phyloP scores from a whole-genome alignment of 2,797 vertebrate species.

The Sparidentex hasta region DNA sequence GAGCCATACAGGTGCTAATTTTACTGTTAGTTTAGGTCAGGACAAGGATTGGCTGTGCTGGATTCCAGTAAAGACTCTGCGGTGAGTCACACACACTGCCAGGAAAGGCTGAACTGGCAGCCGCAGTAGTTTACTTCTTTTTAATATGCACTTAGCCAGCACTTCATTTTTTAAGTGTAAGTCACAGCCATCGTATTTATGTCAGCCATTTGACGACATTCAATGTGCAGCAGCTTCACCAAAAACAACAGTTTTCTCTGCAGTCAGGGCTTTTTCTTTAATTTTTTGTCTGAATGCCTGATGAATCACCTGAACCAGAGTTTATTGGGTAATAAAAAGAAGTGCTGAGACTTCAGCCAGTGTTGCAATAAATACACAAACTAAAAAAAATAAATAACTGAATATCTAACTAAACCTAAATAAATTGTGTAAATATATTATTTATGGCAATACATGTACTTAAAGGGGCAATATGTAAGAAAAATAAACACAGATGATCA shows the following conservation, averaged over 20 bases:
- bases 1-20: slow-evolving; percentile 61
- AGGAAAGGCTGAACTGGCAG: slow-evolving; percentile 59
- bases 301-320: slow-evolving; percentile 46
- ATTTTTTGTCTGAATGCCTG: slow-evolving; percentile 18
- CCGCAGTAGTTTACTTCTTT: slow-evolving; percentile 28
- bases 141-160: slow-evolving; percentile 40
- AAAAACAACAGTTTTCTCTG: slow-evolving; percentile 31
- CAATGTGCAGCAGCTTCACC: slow-evolving; percentile 7
- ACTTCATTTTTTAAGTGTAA: background rate
- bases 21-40: slow-evolving; percentile 47
- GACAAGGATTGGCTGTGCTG: slow-evolving; percentile 34
- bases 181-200: slow-evolving; percentile 4
- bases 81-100: slow-evolving; percentile 68
- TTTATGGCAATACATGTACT: no score
- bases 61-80: slow-evolving; percentile 68
- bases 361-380: no score
- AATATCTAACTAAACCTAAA: no score
- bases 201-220: slow-evolving; percentile 19
- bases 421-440: no score
- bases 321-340: slow-evolving; percentile 53
- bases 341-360: slow-evolving; percentile 13
- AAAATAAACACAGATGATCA: no score
- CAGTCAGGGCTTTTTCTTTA: background rate
- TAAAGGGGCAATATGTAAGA: no score
- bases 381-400: no score